These are phyloP conservation scores for Clarias platycephalus DNA, from an alignment of 2,797 vertebrate species.

Conservation along the genomic window DNA sequence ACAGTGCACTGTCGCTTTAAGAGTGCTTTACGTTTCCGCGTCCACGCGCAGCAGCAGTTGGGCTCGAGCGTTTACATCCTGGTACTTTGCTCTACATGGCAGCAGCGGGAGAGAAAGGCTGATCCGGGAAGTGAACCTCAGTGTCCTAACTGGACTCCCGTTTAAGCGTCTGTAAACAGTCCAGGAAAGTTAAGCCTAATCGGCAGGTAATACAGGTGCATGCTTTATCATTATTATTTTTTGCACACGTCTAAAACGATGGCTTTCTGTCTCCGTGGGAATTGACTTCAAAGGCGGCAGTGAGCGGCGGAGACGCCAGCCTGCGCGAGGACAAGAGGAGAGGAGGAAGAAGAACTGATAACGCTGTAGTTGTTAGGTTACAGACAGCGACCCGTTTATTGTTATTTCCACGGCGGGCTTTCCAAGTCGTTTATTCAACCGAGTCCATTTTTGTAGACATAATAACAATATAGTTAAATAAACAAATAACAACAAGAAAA, in stretches of 20 bases:
- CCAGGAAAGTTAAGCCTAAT: constrained; percentile 70
- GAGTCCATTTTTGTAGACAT: not conserved
- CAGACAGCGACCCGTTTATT: not conserved
- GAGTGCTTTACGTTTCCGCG: constrained; percentile 47
- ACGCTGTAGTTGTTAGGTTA: not conserved
- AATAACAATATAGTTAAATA: not conserved
- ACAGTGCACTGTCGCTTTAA: constrained; percentile 56
- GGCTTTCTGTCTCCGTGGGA: constrained; percentile 39
- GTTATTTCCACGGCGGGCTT: not conserved
- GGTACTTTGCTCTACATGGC: constrained; percentile 76
- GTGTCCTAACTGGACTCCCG: constrained; percentile 60
- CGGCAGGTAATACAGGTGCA: constrained; percentile 72
- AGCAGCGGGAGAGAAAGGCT: constrained; percentile 66
- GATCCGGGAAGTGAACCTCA: constrained; percentile 64
- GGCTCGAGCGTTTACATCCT: constrained; percentile 70
- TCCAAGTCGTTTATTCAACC: not conserved
- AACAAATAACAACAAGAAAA: not conserved
- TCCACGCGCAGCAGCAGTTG: constrained; percentile 31
- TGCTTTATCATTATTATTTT: constrained; percentile 57
- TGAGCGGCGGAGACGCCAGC: constrained; percentile 60
- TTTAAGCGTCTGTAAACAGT: constrained; percentile 68
- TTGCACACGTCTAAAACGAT: not conserved
- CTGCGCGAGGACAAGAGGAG: constrained; percentile 65
- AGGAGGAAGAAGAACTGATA: constrained; percentile 59
- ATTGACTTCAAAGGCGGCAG: constrained; percentile 54